phyloP scores from a whole-genome alignment of 2,888 invertebrate species.

The Keiferia lycopersicella region DNA sequence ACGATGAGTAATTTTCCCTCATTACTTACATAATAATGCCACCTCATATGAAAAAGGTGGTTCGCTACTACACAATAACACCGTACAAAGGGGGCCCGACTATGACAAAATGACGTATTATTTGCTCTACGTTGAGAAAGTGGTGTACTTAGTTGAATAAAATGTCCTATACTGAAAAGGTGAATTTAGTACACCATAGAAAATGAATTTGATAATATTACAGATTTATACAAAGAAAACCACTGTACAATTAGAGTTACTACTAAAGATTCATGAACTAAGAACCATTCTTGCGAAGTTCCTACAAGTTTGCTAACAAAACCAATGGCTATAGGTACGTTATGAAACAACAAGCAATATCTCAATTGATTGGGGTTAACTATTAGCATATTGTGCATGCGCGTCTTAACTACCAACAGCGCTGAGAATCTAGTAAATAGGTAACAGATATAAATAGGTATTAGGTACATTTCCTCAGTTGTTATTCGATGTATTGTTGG shows the following conservation, averaged over 20 bases:
- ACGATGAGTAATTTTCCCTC: neutral
- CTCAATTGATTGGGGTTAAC: slow-evolving; percentile 9
- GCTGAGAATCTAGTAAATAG: neutral
- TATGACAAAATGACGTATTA: slow-evolving; percentile 14
- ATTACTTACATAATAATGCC: slow-evolving; percentile 22
- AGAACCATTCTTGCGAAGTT: no score
- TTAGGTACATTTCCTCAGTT: neutral
- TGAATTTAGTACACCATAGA: slow-evolving; percentile 1
- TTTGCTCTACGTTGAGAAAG: slow-evolving; percentile 3
- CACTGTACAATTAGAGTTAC: no score
- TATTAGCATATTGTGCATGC: neutral
- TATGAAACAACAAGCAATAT: neutral
- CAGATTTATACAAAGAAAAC: no score
- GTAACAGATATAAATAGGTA: neutral
- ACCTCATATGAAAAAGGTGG: slow-evolving; percentile 20
- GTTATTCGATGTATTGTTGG: neutral
- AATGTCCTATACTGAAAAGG: neutral
- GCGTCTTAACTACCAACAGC: neutral
- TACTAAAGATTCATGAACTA: no score
- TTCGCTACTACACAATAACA: slow-evolving; percentile 19
- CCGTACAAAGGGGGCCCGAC: slow-evolving; percentile 15
- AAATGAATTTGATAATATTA: neutral
- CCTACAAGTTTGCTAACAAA: neutral
- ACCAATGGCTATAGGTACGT: neutral
- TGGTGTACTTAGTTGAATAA: slow-evolving; percentile 6